A percentile compares a stretch with the other conserved stretches of the same genome.
Evolutionary conservation across 2,888 invertebrate genomes (phyloP).

Genomic region (Spilarctia lutea): DNA sequence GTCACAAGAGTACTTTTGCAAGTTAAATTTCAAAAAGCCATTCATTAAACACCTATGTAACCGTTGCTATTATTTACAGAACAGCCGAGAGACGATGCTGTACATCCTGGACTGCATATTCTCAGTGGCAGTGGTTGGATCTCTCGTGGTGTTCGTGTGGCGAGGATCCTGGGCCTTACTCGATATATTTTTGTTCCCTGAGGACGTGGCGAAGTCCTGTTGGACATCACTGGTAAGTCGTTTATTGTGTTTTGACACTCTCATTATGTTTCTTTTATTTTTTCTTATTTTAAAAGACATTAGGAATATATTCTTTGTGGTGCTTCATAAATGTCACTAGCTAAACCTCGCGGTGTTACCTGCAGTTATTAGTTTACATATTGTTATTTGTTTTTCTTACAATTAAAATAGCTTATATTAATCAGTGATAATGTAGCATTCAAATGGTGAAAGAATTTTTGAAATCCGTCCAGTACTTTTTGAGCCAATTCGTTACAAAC

Average conservation of each 20-base stretch:
- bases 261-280: neutral
- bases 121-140: constrained; percentile 94
- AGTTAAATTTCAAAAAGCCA: neutral
- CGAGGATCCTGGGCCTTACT: constrained; percentile 94
- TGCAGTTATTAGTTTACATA: too few relatives aligned
- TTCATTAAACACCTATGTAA: constrained; percentile 28
- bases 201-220: constrained; percentile 88
- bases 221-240: constrained; percentile 92
- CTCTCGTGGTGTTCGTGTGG: constrained; percentile 95
- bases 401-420: too few relatives aligned
- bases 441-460: too few relatives aligned
- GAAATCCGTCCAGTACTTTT: too few relatives aligned
- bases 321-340: too few relatives aligned
- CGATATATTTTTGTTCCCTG: constrained; percentile 93
- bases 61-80: constrained; percentile 81
- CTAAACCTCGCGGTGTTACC: too few relatives aligned
- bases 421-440: too few relatives aligned
- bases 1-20: too few relatives aligned
- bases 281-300: too few relatives aligned
- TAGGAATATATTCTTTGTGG: too few relatives aligned
- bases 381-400: too few relatives aligned
- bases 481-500: too few relatives aligned
- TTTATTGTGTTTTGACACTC: neutral
- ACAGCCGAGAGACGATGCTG: constrained; percentile 89
- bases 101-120: constrained; percentile 95